Evolutionary conservation across 2,888 invertebrate species (phyloP).

Genomic region (Tupiocoris notatus): DNA sequence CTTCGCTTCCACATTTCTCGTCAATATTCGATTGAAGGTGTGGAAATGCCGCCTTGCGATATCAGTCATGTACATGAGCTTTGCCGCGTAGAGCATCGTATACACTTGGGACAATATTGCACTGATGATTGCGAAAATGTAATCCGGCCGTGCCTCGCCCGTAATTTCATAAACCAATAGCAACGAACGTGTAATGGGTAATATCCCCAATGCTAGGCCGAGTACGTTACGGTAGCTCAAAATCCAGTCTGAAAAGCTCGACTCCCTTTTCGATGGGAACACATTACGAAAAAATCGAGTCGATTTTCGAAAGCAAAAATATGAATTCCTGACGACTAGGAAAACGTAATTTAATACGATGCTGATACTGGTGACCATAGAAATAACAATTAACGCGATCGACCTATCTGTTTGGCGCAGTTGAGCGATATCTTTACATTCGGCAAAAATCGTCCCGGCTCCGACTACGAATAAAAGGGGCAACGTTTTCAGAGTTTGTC

Average conservation of each 20-base stretch:
- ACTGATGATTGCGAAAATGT: neutral
- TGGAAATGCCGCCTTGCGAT: constrained; percentile 2
- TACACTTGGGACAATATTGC: neutral
- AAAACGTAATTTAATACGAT: neutral
- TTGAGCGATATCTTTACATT: no score
- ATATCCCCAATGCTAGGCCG: neutral
- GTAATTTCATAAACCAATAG: neutral
- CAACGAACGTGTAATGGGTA: neutral
- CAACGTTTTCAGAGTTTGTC: no score
- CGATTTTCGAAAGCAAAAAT: neutral
- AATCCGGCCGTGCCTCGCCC: neutral
- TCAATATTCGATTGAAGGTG: neutral
- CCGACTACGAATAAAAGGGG: no score
- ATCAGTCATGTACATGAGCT: neutral
- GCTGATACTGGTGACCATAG: neutral
- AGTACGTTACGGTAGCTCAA: neutral
- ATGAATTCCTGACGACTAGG: neutral
- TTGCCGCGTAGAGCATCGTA: constrained; percentile 2
- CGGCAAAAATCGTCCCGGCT: no score
- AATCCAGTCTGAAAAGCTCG: neutral
- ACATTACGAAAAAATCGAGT: neutral
- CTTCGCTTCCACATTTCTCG: neutral
- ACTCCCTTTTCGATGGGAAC: neutral
- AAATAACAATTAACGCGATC: no score
- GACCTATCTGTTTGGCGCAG: no score